Base-by-base conservation (phyloP, 2,797 vertebrate genomes). In the Thripadectes ignobilis region DNA sequence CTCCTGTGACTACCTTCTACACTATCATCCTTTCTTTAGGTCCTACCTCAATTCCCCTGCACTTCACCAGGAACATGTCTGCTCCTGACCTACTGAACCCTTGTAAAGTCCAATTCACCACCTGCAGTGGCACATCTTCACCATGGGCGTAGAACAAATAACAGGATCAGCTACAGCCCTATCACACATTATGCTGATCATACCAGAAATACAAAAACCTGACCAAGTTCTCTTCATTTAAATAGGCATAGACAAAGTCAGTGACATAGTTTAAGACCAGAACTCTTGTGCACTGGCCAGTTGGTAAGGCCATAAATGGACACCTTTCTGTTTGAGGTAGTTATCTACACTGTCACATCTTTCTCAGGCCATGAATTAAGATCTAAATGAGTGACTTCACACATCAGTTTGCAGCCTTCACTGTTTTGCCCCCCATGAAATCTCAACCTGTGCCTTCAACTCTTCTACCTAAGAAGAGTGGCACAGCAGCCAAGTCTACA, bases 91-190 rank as follows among this genome's bases (percentile, higher is more conserved):
- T 38, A 24, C 46, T 39, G 29, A 5, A 45, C 1, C 4, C 24
- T 13, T 0, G 2, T 6, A 18, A 69, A 81, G 22, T 27, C 38
- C 10, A 61, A 2, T 7, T 38, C 19, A 10, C 0, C 0, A 45
- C 15, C 48, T 34, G 18, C 21, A 77, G 39, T 14, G 13, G 14
- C 54, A 21, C 3, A 1, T 38, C 39, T n/a, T 46, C 62, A 61
- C 32, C 34, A 26, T 0, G 4, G 29, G 14, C 48, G 57, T 0
- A 65, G 3, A 71, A 74, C 9, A 45, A 26, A 5, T 2, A 73
- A 30, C 29, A 62, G 6, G 0, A 58, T 32, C 45, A 54, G 27
- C 45, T 21, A 22, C 38, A 94, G 68, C 39, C 45, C 24, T 11
- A 11, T 7, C 26, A 57, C 8, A 14, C 9, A n/a, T 7, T 29